Conservation (phyloP, 2,113 vertebrate genomes). For the Maccullochella peelii region DNA sequence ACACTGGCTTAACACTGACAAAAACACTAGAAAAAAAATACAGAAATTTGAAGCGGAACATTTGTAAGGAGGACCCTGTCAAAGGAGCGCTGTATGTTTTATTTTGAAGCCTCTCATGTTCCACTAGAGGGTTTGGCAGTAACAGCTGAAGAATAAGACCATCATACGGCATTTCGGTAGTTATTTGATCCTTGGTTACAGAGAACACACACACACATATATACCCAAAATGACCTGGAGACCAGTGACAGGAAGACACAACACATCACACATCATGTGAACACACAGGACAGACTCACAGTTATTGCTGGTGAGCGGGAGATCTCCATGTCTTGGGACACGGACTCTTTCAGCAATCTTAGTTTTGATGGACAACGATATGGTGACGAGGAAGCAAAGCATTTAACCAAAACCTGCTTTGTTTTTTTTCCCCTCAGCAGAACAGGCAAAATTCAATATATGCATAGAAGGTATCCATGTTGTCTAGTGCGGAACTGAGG, state of each 20-base stretch:
- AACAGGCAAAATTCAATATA: neutral
- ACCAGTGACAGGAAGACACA: constrained; percentile 4
- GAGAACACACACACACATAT: constrained; percentile 2
- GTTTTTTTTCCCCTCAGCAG: constrained; percentile 12
- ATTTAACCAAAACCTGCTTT: neutral
- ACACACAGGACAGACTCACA: constrained; percentile 41
- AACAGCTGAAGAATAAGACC: constrained; percentile 42
- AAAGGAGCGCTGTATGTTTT: neutral
- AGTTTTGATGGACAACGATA: neutral
- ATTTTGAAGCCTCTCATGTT: neutral
- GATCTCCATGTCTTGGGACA: neutral
- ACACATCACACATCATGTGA: neutral
- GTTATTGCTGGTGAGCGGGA: constrained; percentile 27
- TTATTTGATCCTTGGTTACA: constrained; percentile 54
- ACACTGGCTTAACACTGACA: neutral
- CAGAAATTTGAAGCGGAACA: neutral
- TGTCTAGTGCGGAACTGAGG: constrained; percentile 15
- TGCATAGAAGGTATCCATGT: constrained; percentile 35
- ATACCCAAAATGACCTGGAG: constrained; percentile 5
- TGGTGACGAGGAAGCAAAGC: neutral
- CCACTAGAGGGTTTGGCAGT: constrained; percentile 57
- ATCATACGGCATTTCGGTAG: constrained; percentile 28
- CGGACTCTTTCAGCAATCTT: constrained; percentile 8
- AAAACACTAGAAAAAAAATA: neutral
- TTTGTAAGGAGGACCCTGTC: neutral